Evolutionary conservation across 2,888 invertebrate species (phyloP).

Genomic region (Sinhomidia bicolor): DNA sequence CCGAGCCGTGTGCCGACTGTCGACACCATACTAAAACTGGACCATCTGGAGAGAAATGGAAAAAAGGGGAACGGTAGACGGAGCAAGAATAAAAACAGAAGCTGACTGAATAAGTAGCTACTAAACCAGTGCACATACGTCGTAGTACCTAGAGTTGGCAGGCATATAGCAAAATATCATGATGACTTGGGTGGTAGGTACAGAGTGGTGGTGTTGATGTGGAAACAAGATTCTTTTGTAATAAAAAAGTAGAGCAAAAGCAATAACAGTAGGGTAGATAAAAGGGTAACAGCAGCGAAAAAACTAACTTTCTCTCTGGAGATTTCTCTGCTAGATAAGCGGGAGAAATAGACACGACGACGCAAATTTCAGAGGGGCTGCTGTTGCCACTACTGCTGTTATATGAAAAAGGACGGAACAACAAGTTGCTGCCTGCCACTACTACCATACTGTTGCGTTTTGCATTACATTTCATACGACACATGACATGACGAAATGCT

Average conservation of each 20-base stretch:
- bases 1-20: background rate
- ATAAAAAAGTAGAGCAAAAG: constrained; percentile 11
- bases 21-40: constrained; percentile 19
- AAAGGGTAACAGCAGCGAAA: constrained; percentile 4
- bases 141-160: too few species aligned
- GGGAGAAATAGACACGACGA: too few species aligned
- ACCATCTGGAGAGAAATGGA: constrained; percentile 54
- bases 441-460: constrained; percentile 13
- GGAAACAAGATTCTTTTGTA: constrained; percentile 31
- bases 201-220: constrained; percentile 39
- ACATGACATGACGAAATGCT: background rate
- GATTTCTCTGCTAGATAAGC: too few species aligned
- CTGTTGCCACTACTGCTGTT: background rate
- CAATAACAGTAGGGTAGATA: background rate
- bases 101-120: background rate
- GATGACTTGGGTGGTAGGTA: background rate
- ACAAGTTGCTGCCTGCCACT: constrained; percentile 40
- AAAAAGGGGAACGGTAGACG: constrained; percentile 17
- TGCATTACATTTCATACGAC: constrained; percentile 4
- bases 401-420: constrained; percentile 1
- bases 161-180: too few species aligned
- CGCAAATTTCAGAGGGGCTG: too few species aligned
- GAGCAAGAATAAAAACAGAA: background rate
- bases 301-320: background rate
- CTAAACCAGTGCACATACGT: background rate